Base-by-base conservation (phyloP, 2,797 vertebrate genomes). In the Paguma larvata region DNA sequence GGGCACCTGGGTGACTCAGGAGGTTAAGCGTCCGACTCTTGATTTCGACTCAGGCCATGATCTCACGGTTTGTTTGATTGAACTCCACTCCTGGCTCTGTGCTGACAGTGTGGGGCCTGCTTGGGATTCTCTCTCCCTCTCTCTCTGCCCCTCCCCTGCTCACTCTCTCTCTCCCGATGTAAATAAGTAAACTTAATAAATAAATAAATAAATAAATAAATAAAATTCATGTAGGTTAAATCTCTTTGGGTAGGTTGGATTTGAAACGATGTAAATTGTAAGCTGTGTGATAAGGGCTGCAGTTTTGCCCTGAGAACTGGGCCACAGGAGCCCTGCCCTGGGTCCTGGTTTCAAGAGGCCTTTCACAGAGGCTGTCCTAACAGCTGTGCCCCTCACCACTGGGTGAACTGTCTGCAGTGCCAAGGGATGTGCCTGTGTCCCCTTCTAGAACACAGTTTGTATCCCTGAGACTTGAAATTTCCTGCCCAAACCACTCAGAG, bases 141-240 rank as follows among this genome's bases (percentile, higher is more conserved):
- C 21, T 59, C 56, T 23, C 56, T 9, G 56, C 56, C 56, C 8
- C 56, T 59, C 56, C 56, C 56, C 56, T 59, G 56, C 21, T 23
- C 56, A 59, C 56, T 59, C 7, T 59, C 21, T 59, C 53, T 59
- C 21, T 59, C 56, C 23, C 56, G 23, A 59, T 23, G 21, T 59
- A 59, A 59, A 23, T 59, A 59, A 38, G 27, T 70, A 83, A 23
- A 59, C 56, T 59, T 59, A 23, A 38, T 38, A 38, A 38, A 38
- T 38, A 38, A 51, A 51, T 51, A 51, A 51, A 51, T 51, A 51
- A 51, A 51, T 38, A 51, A 51, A 51, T 51, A 51, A 59, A 59
- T 27, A 82, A n/a, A 32, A 38, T 41, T 92, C 78, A 86, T 90
- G 16, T 65, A 38, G 34, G 68, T 97, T 89, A 51, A 82, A 59